phyloP scores from a whole-genome alignment of 2,888 invertebrate species.

The Reticulitermes lucifugus region DNA sequence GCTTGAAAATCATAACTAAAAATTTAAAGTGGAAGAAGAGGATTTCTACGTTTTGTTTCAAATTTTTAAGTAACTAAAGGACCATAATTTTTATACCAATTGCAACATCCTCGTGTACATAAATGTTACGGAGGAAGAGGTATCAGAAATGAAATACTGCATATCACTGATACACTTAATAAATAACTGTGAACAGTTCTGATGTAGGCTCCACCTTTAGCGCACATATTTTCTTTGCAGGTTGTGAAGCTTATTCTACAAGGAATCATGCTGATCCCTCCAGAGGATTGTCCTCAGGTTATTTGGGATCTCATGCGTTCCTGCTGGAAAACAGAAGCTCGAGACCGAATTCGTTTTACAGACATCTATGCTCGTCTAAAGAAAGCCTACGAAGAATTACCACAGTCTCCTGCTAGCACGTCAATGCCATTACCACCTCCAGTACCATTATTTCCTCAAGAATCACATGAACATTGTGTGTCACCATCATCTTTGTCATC shows the following conservation, averaged over 20 bases:
- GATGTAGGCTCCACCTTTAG: too few species aligned
- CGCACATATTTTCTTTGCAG: slow-evolving; percentile 57
- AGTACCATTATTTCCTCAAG: background rate
- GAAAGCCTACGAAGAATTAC: slow-evolving; percentile 60
- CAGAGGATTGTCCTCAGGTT: slow-evolving; percentile 79
- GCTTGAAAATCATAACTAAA: too few species aligned
- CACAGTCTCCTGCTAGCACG: background rate
- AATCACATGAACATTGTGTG: background rate
- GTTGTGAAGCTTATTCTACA: slow-evolving; percentile 83
- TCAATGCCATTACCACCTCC: slow-evolving; percentile 24
- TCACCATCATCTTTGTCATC: background rate
- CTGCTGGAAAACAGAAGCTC: slow-evolving; percentile 86
- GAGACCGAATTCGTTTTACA: slow-evolving; percentile 78
- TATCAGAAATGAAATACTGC: too few species aligned
- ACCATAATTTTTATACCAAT: too few species aligned
- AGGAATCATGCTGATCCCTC: slow-evolving; percentile 83
- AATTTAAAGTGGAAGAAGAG: too few species aligned
- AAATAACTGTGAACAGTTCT: too few species aligned
- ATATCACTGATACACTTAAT: too few species aligned
- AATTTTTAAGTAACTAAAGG: too few species aligned
- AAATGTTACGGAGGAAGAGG: too few species aligned
- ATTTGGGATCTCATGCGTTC: slow-evolving; percentile 81
- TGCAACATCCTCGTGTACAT: too few species aligned
- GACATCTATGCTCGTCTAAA: slow-evolving; percentile 76
- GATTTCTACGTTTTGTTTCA: too few species aligned